Base-by-base conservation (phyloP, 2,797 vertebrate genomes). In the Sebastes baramenuke region DNA sequence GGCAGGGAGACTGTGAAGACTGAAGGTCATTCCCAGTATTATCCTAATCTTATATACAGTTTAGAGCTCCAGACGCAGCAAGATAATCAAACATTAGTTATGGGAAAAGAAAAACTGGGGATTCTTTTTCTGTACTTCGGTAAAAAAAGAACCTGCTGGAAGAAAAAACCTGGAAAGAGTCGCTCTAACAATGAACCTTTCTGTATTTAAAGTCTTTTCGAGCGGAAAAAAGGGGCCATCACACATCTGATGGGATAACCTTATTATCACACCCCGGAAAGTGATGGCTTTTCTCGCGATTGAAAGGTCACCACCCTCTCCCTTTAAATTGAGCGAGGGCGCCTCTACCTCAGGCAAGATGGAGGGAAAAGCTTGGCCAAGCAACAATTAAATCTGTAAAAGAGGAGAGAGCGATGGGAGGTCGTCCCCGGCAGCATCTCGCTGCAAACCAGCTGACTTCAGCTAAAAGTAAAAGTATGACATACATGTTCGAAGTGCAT, bases 311-410 rank as follows among this genome's bases (percentile, higher is more conserved):
- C 69, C 32, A 14, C 42, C 76, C 78, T 85, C 69, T 87, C 27
- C 54, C 60, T 90, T 87, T 83, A 85, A 65, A 87, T 42, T 52
- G 64, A 87, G 75, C 14, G 8, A 84, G 61, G 72, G 25, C 34
- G 34, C 64, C 69, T 72, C 82, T 65, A 90, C 88, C 72, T 83
- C 69, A 25, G 86, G 77, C 80, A 55, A 81, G 74, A 82, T 56
- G 66, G 77, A 56, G 75, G 80, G 74, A 82, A 81, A 77, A 77
- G 84, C 81, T 85, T 82, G 75, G 59, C 69, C 71, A 68, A 78
- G 86, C 83, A 89, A 90, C 91, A 91, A 90, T 93, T 87, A 89
- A 83, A 84, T 85, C 82, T 70, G 38, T 62, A 59, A 62, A 75
- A 27, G 77, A 79, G 59, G 46, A 54, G 69, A 77, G 52, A 76